Evolutionary conservation across 1,140 invertebrate species (phyloP).

Genomic region (Ostrea edulis): DNA sequence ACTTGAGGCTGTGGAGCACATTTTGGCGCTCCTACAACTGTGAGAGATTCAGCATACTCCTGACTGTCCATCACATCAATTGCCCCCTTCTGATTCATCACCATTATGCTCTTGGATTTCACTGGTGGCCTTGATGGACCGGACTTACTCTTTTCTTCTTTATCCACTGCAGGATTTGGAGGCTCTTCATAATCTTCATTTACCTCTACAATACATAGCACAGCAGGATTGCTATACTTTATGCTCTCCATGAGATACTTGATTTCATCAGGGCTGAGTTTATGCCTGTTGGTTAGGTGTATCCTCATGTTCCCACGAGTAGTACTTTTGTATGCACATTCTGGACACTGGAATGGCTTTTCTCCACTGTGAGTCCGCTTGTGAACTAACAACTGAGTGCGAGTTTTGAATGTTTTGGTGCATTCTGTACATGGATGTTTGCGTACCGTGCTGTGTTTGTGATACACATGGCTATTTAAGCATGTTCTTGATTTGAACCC

Average conservation of each 20-base stretch:
- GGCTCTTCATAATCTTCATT: slow-evolving; percentile 25
- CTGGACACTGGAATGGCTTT: slow-evolving; percentile 92
- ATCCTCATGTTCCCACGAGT: slow-evolving; percentile 72
- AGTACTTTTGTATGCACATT: slow-evolving; percentile 83
- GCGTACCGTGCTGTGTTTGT: slow-evolving; percentile 65
- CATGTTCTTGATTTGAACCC: slow-evolving; percentile 69
- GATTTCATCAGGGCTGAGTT: slow-evolving; percentile 53
- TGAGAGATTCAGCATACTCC: slow-evolving; percentile 1
- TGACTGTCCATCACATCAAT: slow-evolving; percentile 23
- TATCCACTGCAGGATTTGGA: not conserved
- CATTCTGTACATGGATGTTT: slow-evolving; percentile 96
- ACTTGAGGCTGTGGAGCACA: slow-evolving; percentile 4
- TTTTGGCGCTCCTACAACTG: not conserved
- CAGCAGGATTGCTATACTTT: slow-evolving; percentile 20
- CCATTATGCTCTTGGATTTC: slow-evolving; percentile 38
- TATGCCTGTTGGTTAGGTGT: slow-evolving; percentile 69
- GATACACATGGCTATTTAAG: slow-evolving; percentile 70
- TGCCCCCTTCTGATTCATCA: slow-evolving; percentile 42
- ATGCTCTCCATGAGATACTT: slow-evolving; percentile 63
- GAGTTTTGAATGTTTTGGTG: slow-evolving; percentile 98
- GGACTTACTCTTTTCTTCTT: slow-evolving; percentile 13
- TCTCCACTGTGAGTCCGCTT: slow-evolving; percentile 98
- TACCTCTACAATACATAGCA: slow-evolving; percentile 10
- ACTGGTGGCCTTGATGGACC: not conserved
- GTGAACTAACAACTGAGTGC: slow-evolving; percentile 98